Conservation (phyloP, 2,888 invertebrate genomes). For the Andrena flavipes region DNA sequence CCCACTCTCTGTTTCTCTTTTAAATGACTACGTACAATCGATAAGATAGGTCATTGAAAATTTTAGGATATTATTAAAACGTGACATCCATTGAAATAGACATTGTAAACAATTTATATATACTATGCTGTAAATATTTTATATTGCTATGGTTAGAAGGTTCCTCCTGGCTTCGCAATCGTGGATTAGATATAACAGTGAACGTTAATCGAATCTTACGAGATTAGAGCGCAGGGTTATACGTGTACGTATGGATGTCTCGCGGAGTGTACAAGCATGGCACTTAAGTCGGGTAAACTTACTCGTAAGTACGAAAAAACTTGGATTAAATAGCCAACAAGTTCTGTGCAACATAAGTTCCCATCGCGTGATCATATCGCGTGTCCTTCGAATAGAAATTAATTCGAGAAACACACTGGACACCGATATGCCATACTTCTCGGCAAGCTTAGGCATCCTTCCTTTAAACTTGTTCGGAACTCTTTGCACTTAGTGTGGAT, state of each 20-base stretch:
- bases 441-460: not conserved
- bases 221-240: slow-evolving; percentile 34
- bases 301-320: slow-evolving; percentile 62
- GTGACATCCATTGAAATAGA: slow-evolving; percentile 60
- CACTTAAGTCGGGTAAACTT: slow-evolving; percentile 69
- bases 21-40: slow-evolving; percentile 24
- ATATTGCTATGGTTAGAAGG: slow-evolving; percentile 58
- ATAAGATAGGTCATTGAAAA: slow-evolving; percentile 39
- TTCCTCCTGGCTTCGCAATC: slow-evolving; percentile 25
- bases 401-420: not conserved
- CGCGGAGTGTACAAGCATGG: slow-evolving; percentile 66
- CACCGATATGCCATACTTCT: slow-evolving; percentile 15
- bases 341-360: slow-evolving; percentile 38
- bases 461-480: slow-evolving; percentile 4
- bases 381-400: slow-evolving; percentile 38
- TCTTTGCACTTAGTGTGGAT: slow-evolving; percentile 25
- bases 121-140: slow-evolving; percentile 44
- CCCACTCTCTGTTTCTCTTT: not conserved
- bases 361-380: slow-evolving; percentile 31
- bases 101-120: slow-evolving; percentile 60
- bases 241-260: slow-evolving; percentile 39
- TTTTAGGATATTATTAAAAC: slow-evolving; percentile 39
- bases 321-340: slow-evolving; percentile 47
- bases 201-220: slow-evolving; percentile 53
- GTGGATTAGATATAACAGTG: slow-evolving; percentile 44